phyloP scores from a whole-genome alignment of 1,140 invertebrate genomes.

The Geopemphigus sp. region DNA sequence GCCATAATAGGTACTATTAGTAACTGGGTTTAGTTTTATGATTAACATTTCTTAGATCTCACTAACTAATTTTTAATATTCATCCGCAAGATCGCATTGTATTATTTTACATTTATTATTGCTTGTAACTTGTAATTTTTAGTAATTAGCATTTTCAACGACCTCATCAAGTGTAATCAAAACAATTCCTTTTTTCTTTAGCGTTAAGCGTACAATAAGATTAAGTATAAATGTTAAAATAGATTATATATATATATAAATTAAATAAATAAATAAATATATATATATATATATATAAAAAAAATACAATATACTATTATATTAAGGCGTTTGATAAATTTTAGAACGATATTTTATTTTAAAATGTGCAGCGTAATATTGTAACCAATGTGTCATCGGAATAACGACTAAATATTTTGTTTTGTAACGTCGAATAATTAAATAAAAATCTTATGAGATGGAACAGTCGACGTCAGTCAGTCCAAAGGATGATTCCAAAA shows the following conservation, averaged over 20 bases:
- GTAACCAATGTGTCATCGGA: no score
- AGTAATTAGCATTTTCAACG: slow-evolving; percentile 1
- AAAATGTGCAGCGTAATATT: no score
- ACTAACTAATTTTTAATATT: slow-evolving; percentile 26
- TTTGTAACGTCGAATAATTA: not conserved
- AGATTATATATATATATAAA: slow-evolving; percentile 25
- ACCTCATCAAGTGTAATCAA: slow-evolving; percentile 28
- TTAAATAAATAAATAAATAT: slow-evolving; percentile 5
- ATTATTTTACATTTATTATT: slow-evolving; percentile 6
- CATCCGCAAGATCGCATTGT: not conserved
- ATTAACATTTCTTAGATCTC: slow-evolving; percentile 32
- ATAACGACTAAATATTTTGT: no score
- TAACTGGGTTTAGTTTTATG: slow-evolving; percentile 15
- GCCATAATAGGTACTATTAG: no score
- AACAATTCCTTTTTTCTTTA: slow-evolving; percentile 24
- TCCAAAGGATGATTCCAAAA: slow-evolving; percentile 60
- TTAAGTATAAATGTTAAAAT: slow-evolving; percentile 43
- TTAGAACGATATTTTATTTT: not conserved
- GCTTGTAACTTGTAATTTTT: not conserved
- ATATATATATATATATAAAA: slow-evolving; percentile 16
- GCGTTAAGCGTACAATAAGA: slow-evolving; percentile 32
- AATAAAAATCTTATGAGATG: slow-evolving; percentile 20
- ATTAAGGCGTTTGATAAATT: slow-evolving; percentile 5
- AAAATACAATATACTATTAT: slow-evolving; percentile 21
- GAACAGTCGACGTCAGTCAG: slow-evolving; percentile 6